Evolutionary conservation across 2,113 vertebrate species (phyloP).

Genomic region (Myotis yumanensis): DNA sequence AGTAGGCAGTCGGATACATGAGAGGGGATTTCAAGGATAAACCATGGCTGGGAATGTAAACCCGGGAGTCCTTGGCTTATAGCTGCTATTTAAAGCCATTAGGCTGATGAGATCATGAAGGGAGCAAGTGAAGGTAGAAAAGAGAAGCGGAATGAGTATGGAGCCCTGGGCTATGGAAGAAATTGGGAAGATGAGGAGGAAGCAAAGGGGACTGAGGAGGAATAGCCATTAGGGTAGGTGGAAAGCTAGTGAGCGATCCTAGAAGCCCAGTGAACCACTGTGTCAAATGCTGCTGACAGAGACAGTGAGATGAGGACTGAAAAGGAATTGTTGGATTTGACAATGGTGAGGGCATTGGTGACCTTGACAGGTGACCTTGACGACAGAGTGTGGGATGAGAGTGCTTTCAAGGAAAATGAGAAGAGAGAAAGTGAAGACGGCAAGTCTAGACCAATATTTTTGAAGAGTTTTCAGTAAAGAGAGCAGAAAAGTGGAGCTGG

Average conservation of each 20-base stretch:
- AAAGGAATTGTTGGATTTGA: neutral
- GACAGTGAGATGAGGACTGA: neutral
- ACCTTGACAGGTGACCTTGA: neutral
- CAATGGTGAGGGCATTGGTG: neutral
- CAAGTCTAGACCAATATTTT: neutral
- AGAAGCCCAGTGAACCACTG: neutral
- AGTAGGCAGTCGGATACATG: neutral
- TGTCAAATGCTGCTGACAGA: neutral
- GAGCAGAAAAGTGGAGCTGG: neutral
- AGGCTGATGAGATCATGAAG: neutral
- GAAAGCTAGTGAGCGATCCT: neutral
- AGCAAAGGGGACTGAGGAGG: neutral
- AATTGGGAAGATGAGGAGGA: neutral
- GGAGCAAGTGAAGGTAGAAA: neutral
- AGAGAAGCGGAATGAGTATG: neutral
- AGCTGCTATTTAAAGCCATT: neutral
- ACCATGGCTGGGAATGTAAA: neutral
- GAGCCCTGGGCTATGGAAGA: neutral
- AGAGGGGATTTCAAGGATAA: slow-evolving; percentile 31
- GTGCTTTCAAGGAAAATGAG: neutral
- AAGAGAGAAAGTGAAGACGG: neutral
- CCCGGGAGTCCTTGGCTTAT: neutral
- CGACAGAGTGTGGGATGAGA: neutral
- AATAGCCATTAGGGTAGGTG: neutral
- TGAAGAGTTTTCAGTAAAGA: neutral